Evolutionary conservation across 2,888 invertebrate species (phyloP).

Genomic region (Amiota communis): DNA sequence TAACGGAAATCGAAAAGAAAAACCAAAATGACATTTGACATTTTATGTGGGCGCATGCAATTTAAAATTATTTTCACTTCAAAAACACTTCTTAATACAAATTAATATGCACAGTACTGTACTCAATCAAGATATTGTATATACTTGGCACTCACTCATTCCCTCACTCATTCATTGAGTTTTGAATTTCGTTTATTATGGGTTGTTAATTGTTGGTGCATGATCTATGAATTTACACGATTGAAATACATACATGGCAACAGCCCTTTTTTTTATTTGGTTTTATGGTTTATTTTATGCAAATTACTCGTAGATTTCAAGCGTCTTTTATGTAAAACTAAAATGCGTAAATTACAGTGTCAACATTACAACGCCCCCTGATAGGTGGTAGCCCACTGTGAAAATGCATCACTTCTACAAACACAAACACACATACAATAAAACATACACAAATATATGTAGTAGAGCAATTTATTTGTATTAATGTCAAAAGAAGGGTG

Average conservation of each 20-base stretch:
- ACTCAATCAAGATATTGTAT: not conserved
- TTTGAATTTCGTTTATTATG: too few species aligned
- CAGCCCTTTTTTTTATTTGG: not conserved
- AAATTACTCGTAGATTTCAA: not conserved
- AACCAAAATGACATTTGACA: not conserved
- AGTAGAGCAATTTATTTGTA: not conserved
- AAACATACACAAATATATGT: not conserved
- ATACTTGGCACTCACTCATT: not conserved
- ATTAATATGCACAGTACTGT: not conserved
- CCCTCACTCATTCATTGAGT: too few species aligned
- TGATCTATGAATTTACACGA: too few species aligned
- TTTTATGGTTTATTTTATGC: conserved; percentile 14
- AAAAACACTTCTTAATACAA: too few species aligned
- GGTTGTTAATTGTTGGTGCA: too few species aligned
- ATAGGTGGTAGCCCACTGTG: conserved; percentile 56
- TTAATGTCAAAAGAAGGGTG: conserved; percentile 13
- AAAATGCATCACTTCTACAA: conserved; percentile 57
- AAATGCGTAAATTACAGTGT: conserved; percentile 65
- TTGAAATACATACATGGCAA: not conserved
- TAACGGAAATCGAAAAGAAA: not conserved
- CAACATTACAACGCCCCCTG: conserved; percentile 58
- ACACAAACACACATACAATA: not conserved
- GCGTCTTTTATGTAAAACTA: conserved; percentile 17
- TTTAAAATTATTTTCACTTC: too few species aligned
- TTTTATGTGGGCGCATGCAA: not conserved